Percentiles rank a stretch among this genome's conserved stretches.
phyloP scores from a whole-genome alignment of 2,888 invertebrate genomes.

The Ichneumon xanthorius region DNA sequence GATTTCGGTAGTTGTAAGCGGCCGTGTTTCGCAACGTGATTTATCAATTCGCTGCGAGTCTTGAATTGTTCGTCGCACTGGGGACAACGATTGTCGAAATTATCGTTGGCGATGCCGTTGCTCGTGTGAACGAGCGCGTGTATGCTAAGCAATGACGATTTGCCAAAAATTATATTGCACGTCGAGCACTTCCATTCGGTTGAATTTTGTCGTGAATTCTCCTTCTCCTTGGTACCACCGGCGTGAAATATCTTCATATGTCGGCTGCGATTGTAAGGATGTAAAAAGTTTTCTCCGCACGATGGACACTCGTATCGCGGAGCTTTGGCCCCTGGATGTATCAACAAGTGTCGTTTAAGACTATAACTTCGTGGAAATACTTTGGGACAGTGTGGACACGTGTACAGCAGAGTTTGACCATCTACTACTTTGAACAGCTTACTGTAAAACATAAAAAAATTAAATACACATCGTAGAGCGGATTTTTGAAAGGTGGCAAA shows the following conservation, averaged over 20 bases:
- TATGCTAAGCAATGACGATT: slow-evolving; percentile 85
- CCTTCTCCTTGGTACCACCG: slow-evolving; percentile 76
- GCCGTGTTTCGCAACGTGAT: slow-evolving; percentile 85
- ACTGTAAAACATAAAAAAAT: slow-evolving; percentile 46
- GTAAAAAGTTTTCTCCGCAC: slow-evolving; percentile 78
- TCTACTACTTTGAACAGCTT: slow-evolving; percentile 77
- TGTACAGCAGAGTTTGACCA: slow-evolving; percentile 74
- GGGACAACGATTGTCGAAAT: slow-evolving; percentile 75
- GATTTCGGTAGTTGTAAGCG: slow-evolving; percentile 78
- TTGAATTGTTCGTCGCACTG: slow-evolving; percentile 78
- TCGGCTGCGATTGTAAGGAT: slow-evolving; percentile 78
- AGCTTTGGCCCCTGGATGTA: slow-evolving; percentile 77
- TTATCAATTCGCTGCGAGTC: slow-evolving; percentile 83
- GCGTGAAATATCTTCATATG: slow-evolving; percentile 79
- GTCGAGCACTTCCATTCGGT: slow-evolving; percentile 83
- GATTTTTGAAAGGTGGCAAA: neutral
- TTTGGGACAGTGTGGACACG: slow-evolving; percentile 80
- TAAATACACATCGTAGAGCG: neutral
- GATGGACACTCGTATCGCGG: slow-evolving; percentile 73
- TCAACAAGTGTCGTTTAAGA: slow-evolving; percentile 79
- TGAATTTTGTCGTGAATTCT: slow-evolving; percentile 79
- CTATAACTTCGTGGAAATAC: slow-evolving; percentile 81
- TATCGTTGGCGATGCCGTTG: slow-evolving; percentile 75
- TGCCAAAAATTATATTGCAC: slow-evolving; percentile 83
- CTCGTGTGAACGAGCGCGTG: slow-evolving; percentile 85